These are phyloP conservation scores for Tragelaphus buxtoni DNA, from an alignment of 2,113 vertebrate species.

Conservation along the genomic window DNA sequence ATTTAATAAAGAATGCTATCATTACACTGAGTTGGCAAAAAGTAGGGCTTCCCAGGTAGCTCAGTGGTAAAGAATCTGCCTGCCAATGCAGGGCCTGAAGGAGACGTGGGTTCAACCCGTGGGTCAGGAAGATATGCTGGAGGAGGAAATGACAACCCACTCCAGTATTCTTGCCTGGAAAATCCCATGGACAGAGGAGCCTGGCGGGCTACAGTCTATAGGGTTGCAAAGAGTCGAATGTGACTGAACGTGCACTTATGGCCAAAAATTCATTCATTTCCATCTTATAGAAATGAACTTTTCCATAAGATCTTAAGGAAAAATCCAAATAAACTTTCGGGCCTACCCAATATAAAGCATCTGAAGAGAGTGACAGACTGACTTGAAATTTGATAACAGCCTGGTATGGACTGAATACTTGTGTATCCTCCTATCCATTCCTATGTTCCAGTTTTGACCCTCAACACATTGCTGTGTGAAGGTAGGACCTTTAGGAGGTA, in stretches of 20 bases:
- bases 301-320: background rate
- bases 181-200: background rate
- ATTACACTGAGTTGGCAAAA: background rate
- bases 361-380: background rate
- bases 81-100: background rate
- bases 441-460: rapidly evolving
- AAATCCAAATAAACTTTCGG: background rate
- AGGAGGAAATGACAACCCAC: background rate
- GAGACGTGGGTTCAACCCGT: background rate
- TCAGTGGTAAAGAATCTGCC: background rate
- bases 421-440: rapidly evolving
- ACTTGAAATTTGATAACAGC: background rate
- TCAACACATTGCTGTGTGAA: no score
- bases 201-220: background rate
- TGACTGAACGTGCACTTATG: background rate
- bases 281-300: background rate
- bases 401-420: rapidly evolving
- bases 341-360: background rate
- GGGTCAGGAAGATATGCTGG: background rate
- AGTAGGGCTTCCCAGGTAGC: background rate
- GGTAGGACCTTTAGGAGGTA: background rate
- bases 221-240: background rate
- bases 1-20: background rate
- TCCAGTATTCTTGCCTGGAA: background rate
- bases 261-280: background rate